Percentiles rank a stretch among this genome's conserved stretches.
Conservation (phyloP, 2,888 invertebrate genomes). For the Drosophila monieri region DNA sequence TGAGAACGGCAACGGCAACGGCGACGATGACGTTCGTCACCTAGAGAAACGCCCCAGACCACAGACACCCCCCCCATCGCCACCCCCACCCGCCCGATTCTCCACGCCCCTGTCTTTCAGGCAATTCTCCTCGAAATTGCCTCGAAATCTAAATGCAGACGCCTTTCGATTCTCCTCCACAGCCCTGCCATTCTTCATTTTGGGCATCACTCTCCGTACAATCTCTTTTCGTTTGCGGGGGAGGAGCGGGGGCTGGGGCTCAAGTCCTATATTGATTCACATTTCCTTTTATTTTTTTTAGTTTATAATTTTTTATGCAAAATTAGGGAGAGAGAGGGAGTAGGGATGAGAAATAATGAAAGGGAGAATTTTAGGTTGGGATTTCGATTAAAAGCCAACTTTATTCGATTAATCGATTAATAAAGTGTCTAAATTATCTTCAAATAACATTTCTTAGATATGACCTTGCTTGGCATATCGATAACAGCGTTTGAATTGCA, state of each 20-base stretch:
- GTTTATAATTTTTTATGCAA: background rate
- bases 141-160: slow-evolving; percentile 34
- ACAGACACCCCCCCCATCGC: background rate
- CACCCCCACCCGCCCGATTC: background rate
- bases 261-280: slow-evolving; percentile 18
- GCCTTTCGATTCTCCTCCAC: slow-evolving; percentile 31
- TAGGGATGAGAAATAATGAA: background rate
- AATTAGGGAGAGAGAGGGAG: background rate
- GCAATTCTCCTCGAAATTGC: slow-evolving; percentile 15
- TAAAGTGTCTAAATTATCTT: no score
- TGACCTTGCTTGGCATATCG: no score
- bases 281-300: slow-evolving; percentile 1
- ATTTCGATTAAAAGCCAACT: no score
- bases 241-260: background rate
- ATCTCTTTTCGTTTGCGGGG: slow-evolving; percentile 24
- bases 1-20: slow-evolving; percentile 33
- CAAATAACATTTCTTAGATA: no score
- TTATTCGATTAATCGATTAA: no score
- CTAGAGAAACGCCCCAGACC: slow-evolving; percentile 29
- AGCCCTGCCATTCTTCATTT: background rate
- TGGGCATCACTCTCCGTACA: slow-evolving; percentile 7
- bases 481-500: no score
- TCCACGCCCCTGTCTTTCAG: slow-evolving; percentile 4
- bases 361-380: no score
- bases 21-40: slow-evolving; percentile 44